Conservation (phyloP, 2,113 vertebrate species). For the Lipophrys pholis region DNA sequence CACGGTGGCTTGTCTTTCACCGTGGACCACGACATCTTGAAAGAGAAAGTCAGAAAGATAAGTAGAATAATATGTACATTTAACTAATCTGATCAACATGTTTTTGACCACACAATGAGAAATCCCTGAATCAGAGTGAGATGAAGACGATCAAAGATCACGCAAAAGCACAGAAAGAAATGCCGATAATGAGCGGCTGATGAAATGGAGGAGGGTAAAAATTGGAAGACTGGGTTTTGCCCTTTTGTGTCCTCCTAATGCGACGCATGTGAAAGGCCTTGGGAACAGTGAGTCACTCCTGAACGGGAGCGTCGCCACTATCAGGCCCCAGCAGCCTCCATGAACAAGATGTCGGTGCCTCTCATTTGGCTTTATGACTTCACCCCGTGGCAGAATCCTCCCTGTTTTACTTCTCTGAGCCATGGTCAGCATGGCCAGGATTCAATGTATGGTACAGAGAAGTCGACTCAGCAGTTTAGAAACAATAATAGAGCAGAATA, state of each 20-base stretch:
- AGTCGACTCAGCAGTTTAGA: neutral
- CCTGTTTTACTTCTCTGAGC: neutral
- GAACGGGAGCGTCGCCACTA: constrained; percentile 61
- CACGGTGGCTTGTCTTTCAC: no score
- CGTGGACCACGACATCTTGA: no score
- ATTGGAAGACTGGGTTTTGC: constrained; percentile 50
- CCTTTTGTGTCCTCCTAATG: constrained; percentile 72
- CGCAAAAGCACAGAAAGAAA: constrained; percentile 9
- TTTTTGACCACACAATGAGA: neutral
- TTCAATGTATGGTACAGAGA: neutral
- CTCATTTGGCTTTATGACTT: constrained; percentile 33
- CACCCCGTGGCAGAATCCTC: constrained; percentile 1
- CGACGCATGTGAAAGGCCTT: constrained; percentile 64
- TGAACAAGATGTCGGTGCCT: constrained; percentile 29
- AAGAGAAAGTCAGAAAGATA: neutral
- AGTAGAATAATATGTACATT: neutral
- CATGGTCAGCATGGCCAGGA: neutral
- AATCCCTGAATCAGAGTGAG: constrained; percentile 10
- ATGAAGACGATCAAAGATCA: constrained; percentile 6
- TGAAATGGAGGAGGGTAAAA: constrained; percentile 19
- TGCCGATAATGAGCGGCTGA: constrained; percentile 15
- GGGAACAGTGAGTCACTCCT: constrained; percentile 78
- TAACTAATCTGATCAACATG: neutral
- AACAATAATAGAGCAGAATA: neutral
- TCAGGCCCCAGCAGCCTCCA: constrained; percentile 43